phyloP scores from a whole-genome alignment of 2,888 invertebrate species.

The Archips crataeganus region DNA sequence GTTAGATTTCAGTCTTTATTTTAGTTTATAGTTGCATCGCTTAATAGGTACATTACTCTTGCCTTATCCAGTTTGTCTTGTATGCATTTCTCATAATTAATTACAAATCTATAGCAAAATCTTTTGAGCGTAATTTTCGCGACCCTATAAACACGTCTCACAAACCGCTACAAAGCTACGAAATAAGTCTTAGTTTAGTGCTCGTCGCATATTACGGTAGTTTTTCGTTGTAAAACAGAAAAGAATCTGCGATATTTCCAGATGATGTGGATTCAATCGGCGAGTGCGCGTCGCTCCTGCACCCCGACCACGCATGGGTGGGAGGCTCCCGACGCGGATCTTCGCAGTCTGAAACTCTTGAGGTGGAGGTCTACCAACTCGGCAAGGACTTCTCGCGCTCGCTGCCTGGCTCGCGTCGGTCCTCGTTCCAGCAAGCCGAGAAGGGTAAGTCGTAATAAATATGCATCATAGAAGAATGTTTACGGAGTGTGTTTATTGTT shows the following conservation, averaged over 20 bases:
- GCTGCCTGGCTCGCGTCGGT: slow-evolving; percentile 93
- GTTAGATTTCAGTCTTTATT: neutral
- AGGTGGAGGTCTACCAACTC: slow-evolving; percentile 93
- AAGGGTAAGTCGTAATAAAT: slow-evolving; percentile 70
- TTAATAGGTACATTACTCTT: neutral
- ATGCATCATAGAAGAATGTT: neutral
- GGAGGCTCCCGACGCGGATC: slow-evolving; percentile 93
- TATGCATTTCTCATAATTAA: neutral
- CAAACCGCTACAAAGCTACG: neutral
- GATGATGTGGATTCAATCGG: slow-evolving; percentile 92
- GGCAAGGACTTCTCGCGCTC: slow-evolving; percentile 95
- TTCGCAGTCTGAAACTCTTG: slow-evolving; percentile 95
- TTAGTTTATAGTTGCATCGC: neutral
- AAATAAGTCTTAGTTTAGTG: neutral
- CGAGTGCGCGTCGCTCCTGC: slow-evolving; percentile 91
- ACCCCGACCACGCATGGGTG: slow-evolving; percentile 94
- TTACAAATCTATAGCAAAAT: neutral
- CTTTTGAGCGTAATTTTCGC: neutral
- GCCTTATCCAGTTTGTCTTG: neutral
- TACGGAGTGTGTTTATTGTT: neutral
- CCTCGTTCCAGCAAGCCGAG: slow-evolving; percentile 92
- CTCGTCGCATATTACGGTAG: neutral
- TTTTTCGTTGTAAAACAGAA: slow-evolving; percentile 5
- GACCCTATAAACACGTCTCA: neutral
- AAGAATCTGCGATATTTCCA: slow-evolving; percentile 49